Percentiles rank a stretch among this genome's conserved stretches.
Evolutionary conservation across 1,140 invertebrate species (phyloP).

Genomic region (Scaptomyza graminum): DNA sequence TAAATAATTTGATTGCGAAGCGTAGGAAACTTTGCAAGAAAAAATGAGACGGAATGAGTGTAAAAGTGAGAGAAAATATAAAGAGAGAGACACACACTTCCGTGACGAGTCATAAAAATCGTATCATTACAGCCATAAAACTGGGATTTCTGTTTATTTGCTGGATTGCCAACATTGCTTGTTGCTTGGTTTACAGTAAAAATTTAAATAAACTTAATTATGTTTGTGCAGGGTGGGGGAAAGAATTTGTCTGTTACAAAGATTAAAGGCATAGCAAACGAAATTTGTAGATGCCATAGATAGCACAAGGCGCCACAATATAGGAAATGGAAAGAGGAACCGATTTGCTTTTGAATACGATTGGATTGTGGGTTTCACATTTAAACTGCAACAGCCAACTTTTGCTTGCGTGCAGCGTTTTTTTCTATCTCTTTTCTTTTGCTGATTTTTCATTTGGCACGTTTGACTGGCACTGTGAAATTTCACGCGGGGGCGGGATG

Average conservation of each 20-base stretch:
- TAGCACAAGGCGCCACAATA: slow-evolving; percentile 20
- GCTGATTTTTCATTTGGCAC: slow-evolving; percentile 78
- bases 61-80: neutral
- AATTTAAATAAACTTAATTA: slow-evolving; percentile 82
- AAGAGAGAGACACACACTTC: slow-evolving; percentile 59
- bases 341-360: slow-evolving; percentile 8
- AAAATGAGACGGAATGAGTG: neutral
- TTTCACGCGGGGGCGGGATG: neutral
- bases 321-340: neutral
- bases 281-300: slow-evolving; percentile 74
- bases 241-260: slow-evolving; percentile 46
- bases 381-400: slow-evolving; percentile 60
- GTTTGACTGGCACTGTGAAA: slow-evolving; percentile 35
- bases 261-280: slow-evolving; percentile 78
- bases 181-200: slow-evolving; percentile 46
- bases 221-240: slow-evolving; percentile 48
- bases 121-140: slow-evolving; percentile 80
- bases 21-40: slow-evolving; percentile 4
- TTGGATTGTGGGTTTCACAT: slow-evolving; percentile 13
- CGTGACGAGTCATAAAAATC: slow-evolving; percentile 79
- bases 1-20: slow-evolving; percentile 76
- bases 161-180: slow-evolving; percentile 53
- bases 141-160: slow-evolving; percentile 77
- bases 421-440: slow-evolving; percentile 25
- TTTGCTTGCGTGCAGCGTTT: slow-evolving; percentile 55